These are phyloP conservation scores for Ormyrus thymus DNA, from an alignment of 2,888 invertebrate species.

Conservation along the genomic window DNA sequence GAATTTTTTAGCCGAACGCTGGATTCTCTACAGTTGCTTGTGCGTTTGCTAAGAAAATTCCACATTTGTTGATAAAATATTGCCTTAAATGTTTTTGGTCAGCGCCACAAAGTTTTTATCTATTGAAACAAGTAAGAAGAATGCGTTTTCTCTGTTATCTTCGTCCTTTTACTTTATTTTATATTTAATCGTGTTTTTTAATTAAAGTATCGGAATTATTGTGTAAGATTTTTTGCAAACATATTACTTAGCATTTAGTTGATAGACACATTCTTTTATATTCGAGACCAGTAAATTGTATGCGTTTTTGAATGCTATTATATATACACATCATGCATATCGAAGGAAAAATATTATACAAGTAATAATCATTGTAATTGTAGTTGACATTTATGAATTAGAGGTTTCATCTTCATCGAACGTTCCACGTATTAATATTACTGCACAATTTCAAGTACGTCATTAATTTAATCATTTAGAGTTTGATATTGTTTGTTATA, in stretches of 20 bases:
- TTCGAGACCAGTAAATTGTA: slow-evolving; percentile 53
- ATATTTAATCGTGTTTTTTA: not conserved
- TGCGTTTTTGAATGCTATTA: slow-evolving; percentile 48
- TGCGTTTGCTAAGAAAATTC: slow-evolving; percentile 1
- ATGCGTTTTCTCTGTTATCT: slow-evolving; percentile 9
- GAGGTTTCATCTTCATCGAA: slow-evolving; percentile 7
- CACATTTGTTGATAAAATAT: slow-evolving; percentile 32
- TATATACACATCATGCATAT: slow-evolving; percentile 49
- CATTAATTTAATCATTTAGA: slow-evolving; percentile 57
- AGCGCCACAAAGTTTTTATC: slow-evolving; percentile 22
- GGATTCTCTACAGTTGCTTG: slow-evolving; percentile 22
- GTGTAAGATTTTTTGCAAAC: slow-evolving; percentile 46
- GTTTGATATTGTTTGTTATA: slow-evolving; percentile 55
- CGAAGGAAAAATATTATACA: slow-evolving; percentile 40
- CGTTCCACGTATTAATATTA: slow-evolving; percentile 45
- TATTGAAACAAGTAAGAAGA: slow-evolving; percentile 6
- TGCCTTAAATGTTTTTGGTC: slow-evolving; percentile 30
- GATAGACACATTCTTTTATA: slow-evolving; percentile 55
- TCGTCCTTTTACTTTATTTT: slow-evolving; percentile 23
- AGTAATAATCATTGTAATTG: slow-evolving; percentile 36
- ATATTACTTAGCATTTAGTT: slow-evolving; percentile 57
- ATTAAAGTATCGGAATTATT: slow-evolving; percentile 16
- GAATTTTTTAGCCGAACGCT: not conserved
- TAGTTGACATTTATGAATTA: slow-evolving; percentile 35
- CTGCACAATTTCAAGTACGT: slow-evolving; percentile 56